Percentiles rank a stretch among this genome's conserved stretches.
These are phyloP conservation scores for Apteryx owenii DNA, from an alignment of 2,113 vertebrate genomes.

Conservation along the genomic window DNA sequence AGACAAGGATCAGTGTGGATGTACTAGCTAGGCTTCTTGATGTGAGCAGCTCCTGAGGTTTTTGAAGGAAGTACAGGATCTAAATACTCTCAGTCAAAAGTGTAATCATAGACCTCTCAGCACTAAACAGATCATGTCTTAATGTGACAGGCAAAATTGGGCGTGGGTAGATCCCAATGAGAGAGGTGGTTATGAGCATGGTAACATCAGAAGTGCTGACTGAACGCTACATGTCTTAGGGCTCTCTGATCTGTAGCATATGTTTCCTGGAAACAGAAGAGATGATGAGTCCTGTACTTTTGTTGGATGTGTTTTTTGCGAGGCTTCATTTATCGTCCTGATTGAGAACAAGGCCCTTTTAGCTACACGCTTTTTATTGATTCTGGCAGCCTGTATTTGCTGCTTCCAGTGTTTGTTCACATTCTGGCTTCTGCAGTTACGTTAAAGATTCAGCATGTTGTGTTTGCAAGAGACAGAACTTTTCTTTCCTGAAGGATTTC, in stretches of 20 bases:
- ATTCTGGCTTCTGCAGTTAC: neutral
- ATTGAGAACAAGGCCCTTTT: neutral
- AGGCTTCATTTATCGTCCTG: neutral
- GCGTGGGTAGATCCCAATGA: neutral
- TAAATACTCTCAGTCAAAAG: neutral
- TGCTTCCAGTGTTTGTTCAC: neutral
- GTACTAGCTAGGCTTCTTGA: neutral
- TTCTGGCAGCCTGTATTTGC: neutral
- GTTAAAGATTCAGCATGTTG: neutral
- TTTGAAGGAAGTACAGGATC: neutral
- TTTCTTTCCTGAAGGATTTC: neutral
- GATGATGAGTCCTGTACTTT: neutral
- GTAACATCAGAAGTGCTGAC: neutral
- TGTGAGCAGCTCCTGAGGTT: neutral
- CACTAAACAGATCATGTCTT: neutral
- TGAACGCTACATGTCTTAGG: neutral
- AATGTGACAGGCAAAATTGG: neutral
- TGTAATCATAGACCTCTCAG: neutral
- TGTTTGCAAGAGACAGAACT: neutral
- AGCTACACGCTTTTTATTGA: neutral
- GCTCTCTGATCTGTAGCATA: neutral
- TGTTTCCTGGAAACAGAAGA: neutral
- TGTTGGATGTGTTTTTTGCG: neutral
- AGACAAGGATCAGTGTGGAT: neutral
- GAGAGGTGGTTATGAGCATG: neutral